Base-by-base conservation (phyloP, 2,888 invertebrate species). In the Phyllotreta striolata region DNA sequence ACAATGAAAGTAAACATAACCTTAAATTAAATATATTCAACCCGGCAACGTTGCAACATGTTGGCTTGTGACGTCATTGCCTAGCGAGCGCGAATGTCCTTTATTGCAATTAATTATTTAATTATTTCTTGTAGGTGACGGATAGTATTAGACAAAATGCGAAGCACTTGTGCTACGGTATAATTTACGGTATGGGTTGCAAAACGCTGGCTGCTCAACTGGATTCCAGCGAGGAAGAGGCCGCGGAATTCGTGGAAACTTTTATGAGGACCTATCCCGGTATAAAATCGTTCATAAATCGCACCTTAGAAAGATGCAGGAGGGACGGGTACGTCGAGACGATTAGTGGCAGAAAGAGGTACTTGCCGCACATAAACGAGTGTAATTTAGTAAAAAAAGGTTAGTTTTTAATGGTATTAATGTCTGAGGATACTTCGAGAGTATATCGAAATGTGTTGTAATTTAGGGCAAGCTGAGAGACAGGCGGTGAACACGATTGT, bases 141-240 rank as follows among this genome's bases (percentile, higher is more conserved):
- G 88, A 90, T 61, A 86, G 87, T 62, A 85, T 93, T 72, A 85
- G 98, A 49, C 93, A 95, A 76, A 90, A 91, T 76, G 92, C 96
- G 3, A 96, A 97, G 81, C 90, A 95, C 82, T 87, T 98, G 37
- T 96, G 96, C 79, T 98, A 98, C 81, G 98, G 96, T 5, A 95
- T 99, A 75, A 91, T 99, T 62, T 99, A 99, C 80, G 99, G 98
- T 6, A 98, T 98, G 91, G 96, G 98, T 1, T 85, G 88, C 63
- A 91, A 88, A 75, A 87, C 92, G 0, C 83, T 99, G 37, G 88
- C 92, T 0, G 91, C 93, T 65, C 88, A 90, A 68, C 83, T 98
- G 39, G 88, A 89, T 61, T 88, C 96, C 7, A 85, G 87, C 0
- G 92, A 93, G 79, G 83, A 87, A 51, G 92, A 95, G 74, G 97